phyloP scores from a whole-genome alignment of 2,888 invertebrate species.

The Heptascelio sp. region DNA sequence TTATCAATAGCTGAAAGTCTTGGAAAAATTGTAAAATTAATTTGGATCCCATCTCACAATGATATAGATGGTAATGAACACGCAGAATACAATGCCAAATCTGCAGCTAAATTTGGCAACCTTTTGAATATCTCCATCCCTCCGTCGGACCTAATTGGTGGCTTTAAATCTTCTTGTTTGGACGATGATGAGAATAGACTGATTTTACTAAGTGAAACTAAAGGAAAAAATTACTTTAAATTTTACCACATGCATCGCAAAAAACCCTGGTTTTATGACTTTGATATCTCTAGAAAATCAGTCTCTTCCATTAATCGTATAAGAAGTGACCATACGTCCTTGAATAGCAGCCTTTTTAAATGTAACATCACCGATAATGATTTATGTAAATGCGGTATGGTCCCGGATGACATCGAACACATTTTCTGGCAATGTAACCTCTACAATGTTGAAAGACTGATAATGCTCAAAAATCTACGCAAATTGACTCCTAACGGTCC shows the following conservation, averaged over 20 bases:
- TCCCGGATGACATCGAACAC: background rate
- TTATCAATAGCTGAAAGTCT: background rate
- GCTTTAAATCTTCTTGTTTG: background rate
- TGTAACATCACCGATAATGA: background rate
- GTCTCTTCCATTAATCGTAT: conserved; percentile 13
- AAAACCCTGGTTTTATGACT: conserved; percentile 14
- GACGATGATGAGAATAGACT: background rate
- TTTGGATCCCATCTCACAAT: conserved; percentile 15
- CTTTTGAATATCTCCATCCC: conserved; percentile 8
- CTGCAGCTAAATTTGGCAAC: conserved; percentile 3
- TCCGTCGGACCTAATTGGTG: background rate
- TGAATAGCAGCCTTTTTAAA: conserved; percentile 6
- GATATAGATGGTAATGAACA: conserved; percentile 25
- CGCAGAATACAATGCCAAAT: conserved; percentile 24
- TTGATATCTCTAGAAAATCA: conserved; percentile 8
- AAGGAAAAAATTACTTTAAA: conserved; percentile 4
- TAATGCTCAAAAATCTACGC: too few species aligned
- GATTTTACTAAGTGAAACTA: background rate
- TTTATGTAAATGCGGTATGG: background rate
- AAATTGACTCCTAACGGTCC: too few species aligned
- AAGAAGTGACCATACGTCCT: conserved; percentile 19
- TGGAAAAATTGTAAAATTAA: background rate
- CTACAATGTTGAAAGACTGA: too few species aligned
- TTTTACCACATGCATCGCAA: background rate
- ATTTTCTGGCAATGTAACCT: background rate